These are phyloP conservation scores for Elephantulus edwardii DNA, from an alignment of 2,113 vertebrate species.

Conservation along the genomic window DNA sequence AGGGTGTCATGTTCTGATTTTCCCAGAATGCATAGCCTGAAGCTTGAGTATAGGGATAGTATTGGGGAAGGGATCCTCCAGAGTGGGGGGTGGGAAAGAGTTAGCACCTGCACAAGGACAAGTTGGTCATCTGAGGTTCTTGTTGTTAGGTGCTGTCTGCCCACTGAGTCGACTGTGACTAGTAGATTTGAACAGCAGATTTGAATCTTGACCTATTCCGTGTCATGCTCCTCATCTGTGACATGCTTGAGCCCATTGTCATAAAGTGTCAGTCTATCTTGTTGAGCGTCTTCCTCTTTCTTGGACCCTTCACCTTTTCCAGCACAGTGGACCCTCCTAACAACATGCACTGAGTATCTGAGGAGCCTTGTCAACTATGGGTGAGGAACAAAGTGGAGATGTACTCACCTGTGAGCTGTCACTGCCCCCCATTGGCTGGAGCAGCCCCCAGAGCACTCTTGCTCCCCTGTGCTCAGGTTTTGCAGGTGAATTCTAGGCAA, in stretches of 20 bases:
- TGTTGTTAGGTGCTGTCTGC: too few relatives aligned
- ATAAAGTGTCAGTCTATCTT: too few relatives aligned
- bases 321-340: too few relatives aligned
- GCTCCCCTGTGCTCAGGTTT: accelerated
- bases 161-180: too few relatives aligned
- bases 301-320: too few relatives aligned
- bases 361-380: too few relatives aligned
- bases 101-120: accelerated
- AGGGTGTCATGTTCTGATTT: neutral
- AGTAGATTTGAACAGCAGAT: too few relatives aligned
- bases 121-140: neutral
- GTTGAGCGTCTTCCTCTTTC: too few relatives aligned
- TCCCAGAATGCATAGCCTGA: neutral
- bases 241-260: too few relatives aligned
- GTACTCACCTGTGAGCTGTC: accelerated
- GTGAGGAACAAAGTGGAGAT: accelerated
- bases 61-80: neutral
- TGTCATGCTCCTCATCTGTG: too few relatives aligned
- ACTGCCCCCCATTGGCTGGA: accelerated
- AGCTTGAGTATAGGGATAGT: neutral
- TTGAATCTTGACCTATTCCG: too few relatives aligned
- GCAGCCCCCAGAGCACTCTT: neutral
- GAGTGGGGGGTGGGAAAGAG: neutral
- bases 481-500: accelerated
- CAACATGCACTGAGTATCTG: too few relatives aligned